These are phyloP conservation scores for Lophius piscatorius DNA, from an alignment of 2,113 vertebrate species.

Conservation along the genomic window DNA sequence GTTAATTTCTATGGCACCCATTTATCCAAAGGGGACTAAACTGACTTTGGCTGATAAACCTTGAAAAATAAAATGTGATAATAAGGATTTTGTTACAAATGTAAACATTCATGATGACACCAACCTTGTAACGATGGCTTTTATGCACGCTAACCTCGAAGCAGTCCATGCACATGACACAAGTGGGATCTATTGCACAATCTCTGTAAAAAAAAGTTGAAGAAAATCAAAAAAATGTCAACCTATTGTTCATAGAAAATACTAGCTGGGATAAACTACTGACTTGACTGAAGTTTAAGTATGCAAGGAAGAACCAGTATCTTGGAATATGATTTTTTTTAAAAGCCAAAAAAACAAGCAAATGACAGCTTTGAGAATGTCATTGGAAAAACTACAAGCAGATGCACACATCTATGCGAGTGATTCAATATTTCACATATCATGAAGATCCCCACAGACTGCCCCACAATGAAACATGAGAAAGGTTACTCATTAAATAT, in stretches of 20 bases:
- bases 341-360: too few species aligned
- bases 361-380: not conserved
- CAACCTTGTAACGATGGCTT: slow-evolving; percentile 96
- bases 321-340: not conserved
- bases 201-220: slow-evolving; percentile 84
- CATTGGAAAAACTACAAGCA: not conserved
- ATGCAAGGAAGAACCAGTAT: not conserved
- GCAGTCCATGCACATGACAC: slow-evolving; percentile 98
- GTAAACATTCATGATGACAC: slow-evolving; percentile 9
- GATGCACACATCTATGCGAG: not conserved
- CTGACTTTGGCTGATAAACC: not conserved
- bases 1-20: not conserved
- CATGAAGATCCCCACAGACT: not conserved
- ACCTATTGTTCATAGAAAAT: not conserved
- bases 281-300: not conserved
- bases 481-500: slow-evolving; percentile 42
- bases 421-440: too few species aligned
- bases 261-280: not conserved
- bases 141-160: slow-evolving; percentile 98
- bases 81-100: not conserved
- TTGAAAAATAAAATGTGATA: not conserved
- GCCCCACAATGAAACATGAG: slow-evolving; percentile 11
- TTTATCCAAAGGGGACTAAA: not conserved
- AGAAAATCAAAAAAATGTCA: not conserved
- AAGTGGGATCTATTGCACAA: slow-evolving; percentile 98